Base-by-base conservation (phyloP, 2,888 invertebrate species). In the Lasioglossum marginatum region DNA sequence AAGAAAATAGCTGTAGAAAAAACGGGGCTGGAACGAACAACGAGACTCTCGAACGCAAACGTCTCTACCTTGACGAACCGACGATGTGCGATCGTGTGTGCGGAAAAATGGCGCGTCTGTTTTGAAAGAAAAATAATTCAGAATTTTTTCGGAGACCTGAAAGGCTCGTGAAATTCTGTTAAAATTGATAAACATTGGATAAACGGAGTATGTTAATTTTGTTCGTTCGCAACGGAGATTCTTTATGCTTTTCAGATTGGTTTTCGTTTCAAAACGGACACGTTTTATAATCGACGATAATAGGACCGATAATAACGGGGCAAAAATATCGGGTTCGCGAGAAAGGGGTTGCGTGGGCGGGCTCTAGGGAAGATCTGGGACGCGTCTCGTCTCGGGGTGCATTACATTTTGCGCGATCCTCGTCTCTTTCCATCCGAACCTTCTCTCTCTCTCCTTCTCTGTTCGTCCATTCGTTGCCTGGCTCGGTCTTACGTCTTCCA, bases 241-340 rank as follows among this genome's bases (percentile, higher is more conserved):
- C 3, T 31, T n/a, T 12, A 12, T n/a, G 57, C 10, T 1, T 4
- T n/a, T 2, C 23, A 23, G 57, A n/a, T 10, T 12, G 57, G 57
- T n/a, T 57, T 12, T n/a, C 10, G n/a, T n/a, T 57, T 57, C n/a
- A 12, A n/a, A 57, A 57, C 57, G n/a, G 4, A n/a, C 57, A n/a
- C 57, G 63, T 34, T 63, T 31, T 19, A 31, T 63, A 31, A 31
- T 70, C 57, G 31, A 16, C 52, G 10, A 82, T 87, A 77, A 74
- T 76, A 73, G 78, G 43, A 75, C 70, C 73, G 60, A 74, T 57
- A 27, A 78, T 23, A 73, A 77, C 66, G 78, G 84, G 77, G 76
- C 77, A 48, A 66, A 34, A 81, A 37, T 84, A 82, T 77, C 81
- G 79, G 68, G 77, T 70, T 87, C 79, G 57, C 83, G 78, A 72